Conservation (phyloP, 1,140 invertebrate species). For the Elysia chlorotica region DNA sequence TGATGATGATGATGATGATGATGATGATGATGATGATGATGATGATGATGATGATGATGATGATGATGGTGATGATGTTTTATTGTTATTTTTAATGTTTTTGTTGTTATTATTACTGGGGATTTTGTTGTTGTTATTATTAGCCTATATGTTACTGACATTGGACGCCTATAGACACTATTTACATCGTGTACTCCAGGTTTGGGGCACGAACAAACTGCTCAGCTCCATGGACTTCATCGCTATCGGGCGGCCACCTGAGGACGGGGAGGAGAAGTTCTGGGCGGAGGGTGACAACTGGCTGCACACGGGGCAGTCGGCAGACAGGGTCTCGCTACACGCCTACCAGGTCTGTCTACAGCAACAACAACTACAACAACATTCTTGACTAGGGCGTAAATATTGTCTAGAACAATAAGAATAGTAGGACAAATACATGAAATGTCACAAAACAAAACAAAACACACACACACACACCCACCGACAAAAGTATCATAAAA, state of each 20-base stretch:
- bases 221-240: slow-evolving; percentile 37
- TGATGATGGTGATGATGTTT: not conserved
- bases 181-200: too few species aligned
- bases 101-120: not conserved
- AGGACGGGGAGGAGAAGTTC: slow-evolving; percentile 34
- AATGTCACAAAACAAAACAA: too few species aligned
- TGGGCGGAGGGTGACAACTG: slow-evolving; percentile 23
- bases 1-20: too few species aligned
- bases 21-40: too few species aligned
- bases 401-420: too few species aligned
- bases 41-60: too few species aligned
- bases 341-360: slow-evolving; percentile 44
- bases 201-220: slow-evolving; percentile 39
- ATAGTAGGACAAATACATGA: too few species aligned
- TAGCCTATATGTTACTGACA: not conserved
- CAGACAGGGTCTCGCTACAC: slow-evolving; percentile 31
- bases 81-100: not conserved
- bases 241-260: slow-evolving; percentile 41
- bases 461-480: too few species aligned
- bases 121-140: not conserved
- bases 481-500: too few species aligned
- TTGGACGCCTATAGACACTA: slow-evolving; percentile 33
- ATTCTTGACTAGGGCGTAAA: too few species aligned
- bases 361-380: too few species aligned
- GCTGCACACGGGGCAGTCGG: slow-evolving; percentile 37